Conservation (phyloP, 2,797 vertebrate species). For the Sphenopsis melanotis region DNA sequence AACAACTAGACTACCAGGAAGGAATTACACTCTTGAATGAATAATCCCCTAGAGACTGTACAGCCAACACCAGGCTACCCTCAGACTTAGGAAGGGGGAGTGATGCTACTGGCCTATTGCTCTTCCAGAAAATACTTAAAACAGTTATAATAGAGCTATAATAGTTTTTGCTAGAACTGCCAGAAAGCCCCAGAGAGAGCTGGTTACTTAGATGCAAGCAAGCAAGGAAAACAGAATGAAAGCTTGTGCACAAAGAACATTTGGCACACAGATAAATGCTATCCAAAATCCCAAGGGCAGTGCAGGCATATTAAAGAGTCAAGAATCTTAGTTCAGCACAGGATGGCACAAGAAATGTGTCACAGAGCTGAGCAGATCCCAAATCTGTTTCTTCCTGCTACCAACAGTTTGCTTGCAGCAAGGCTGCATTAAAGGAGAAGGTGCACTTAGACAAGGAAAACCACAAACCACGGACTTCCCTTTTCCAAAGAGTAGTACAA, state of each 20-base stretch:
- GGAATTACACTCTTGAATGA: conserved; percentile 31
- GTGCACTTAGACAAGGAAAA: background rate
- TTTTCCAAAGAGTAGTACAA: background rate
- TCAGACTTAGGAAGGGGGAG: background rate
- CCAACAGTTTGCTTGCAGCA: background rate
- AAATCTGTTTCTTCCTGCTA: background rate
- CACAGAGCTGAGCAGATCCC: background rate
- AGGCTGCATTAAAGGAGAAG: background rate
- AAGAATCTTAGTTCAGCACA: background rate
- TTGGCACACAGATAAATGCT: background rate
- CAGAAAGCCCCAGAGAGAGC: background rate
- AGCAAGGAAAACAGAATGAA: background rate
- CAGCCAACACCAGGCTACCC: background rate
- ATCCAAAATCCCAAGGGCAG: background rate
- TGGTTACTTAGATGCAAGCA: background rate
- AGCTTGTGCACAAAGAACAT: background rate
- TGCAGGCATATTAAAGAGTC: background rate
- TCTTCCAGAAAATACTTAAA: background rate
- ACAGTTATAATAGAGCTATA: background rate
- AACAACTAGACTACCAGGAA: conserved; percentile 19
- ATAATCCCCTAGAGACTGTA: background rate
- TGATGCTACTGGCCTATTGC: background rate
- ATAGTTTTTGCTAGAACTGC: background rate
- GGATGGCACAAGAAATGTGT: background rate
- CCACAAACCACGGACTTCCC: background rate